phyloP scores from a whole-genome alignment of 2,797 vertebrate species.

The Sebastiscus albofasciatus region DNA sequence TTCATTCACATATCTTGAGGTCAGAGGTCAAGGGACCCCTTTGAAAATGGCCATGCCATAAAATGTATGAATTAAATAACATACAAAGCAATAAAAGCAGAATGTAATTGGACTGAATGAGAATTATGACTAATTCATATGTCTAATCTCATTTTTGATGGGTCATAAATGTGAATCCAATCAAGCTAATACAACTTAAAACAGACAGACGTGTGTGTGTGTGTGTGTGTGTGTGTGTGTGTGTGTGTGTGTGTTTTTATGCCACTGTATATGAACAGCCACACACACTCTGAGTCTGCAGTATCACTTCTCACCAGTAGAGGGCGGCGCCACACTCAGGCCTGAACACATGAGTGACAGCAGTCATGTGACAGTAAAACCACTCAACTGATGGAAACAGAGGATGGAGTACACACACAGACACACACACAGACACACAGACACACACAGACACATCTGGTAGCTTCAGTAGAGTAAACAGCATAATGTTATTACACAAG shows the following conservation, averaged over 20 bases:
- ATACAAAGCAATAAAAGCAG: neutral
- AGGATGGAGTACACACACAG: neutral
- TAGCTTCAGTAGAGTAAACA: slow-evolving; percentile 49
- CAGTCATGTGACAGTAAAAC: slow-evolving; percentile 54
- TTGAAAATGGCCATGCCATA: no score
- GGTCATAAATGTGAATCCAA: neutral
- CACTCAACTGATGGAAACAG: slow-evolving; percentile 52
- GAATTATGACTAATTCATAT: neutral
- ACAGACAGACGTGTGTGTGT: neutral
- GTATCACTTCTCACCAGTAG: slow-evolving; percentile 60
- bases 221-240: neutral
- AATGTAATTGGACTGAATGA: neutral
- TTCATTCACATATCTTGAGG: no score
- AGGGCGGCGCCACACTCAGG: slow-evolving; percentile 57
- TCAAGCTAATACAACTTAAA: neutral
- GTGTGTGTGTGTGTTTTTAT: neutral
- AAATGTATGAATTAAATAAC: neutral
- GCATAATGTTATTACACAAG: slow-evolving; percentile 63
- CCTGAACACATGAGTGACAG: slow-evolving; percentile 36
- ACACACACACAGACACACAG: slow-evolving; percentile 5
- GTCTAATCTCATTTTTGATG: neutral
- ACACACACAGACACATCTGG: slow-evolving; percentile 45
- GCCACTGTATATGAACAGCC: neutral
- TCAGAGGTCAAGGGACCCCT: no score
- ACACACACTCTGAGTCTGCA: slow-evolving; percentile 15